Evolutionary conservation across 2,113 vertebrate genomes (phyloP).

Genomic region (Ciconia boyciana): DNA sequence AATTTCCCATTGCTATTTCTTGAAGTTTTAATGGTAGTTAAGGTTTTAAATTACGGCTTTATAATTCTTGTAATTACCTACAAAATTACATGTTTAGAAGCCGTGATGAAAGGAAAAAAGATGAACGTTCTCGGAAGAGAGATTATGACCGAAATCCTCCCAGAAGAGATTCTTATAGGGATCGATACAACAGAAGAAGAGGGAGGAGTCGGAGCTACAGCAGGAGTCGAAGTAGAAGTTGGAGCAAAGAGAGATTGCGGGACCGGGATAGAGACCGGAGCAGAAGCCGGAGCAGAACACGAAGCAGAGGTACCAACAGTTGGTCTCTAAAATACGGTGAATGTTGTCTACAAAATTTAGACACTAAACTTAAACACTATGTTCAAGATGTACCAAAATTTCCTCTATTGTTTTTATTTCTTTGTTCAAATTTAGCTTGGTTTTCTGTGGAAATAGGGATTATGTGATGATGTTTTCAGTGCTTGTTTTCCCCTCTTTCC

Average conservation of each 20-base stretch:
- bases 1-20: not conserved
- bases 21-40: not conserved
- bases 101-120: slow-evolving; percentile 93
- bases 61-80: not conserved
- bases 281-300: slow-evolving; percentile 82
- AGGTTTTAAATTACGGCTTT: not conserved
- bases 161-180: slow-evolving; percentile 92
- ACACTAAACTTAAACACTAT: not conserved
- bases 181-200: slow-evolving; percentile 92
- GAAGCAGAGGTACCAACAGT: slow-evolving; percentile 80
- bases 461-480: not conserved
- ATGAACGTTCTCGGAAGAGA: slow-evolving; percentile 93
- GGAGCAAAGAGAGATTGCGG: slow-evolving; percentile 90
- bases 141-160: slow-evolving; percentile 92
- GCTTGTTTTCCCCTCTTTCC: not conserved
- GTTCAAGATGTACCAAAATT: not conserved
- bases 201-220: slow-evolving; percentile 92
- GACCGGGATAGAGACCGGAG: slow-evolving; percentile 90
- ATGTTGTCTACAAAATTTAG: slow-evolving; percentile 44
- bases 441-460: not conserved
- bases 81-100: slow-evolving; percentile 74
- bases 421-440: not conserved
- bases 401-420: not conserved
- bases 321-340: slow-evolving; percentile 59
- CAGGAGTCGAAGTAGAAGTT: slow-evolving; percentile 92